A percentile compares a stretch with the other conserved stretches of the same genome.
Conservation (phyloP, 2,113 vertebrate genomes). For the Phocoena phocoena region DNA sequence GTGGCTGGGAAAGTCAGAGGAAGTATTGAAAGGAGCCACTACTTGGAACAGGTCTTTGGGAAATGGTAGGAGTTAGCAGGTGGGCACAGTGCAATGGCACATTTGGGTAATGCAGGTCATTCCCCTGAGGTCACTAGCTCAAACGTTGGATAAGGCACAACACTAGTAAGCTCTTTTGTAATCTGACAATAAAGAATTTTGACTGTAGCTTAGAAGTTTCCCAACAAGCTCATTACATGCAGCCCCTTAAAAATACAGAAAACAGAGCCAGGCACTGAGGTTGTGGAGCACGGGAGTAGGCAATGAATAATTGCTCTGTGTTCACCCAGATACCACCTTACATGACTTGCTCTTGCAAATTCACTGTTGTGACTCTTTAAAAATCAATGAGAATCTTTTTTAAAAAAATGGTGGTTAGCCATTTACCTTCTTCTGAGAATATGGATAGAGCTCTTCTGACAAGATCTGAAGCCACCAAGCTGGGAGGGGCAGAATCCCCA, state of each 20-base stretch:
- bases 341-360: not conserved
- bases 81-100: not conserved
- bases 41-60: not conserved
- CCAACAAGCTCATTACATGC: not conserved
- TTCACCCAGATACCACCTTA: not conserved
- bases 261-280: not conserved
- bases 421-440: not conserved
- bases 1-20: not conserved
- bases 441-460: not conserved
- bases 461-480: not conserved
- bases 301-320: not conserved
- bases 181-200: not conserved
- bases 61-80: not conserved
- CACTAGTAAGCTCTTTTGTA: not conserved
- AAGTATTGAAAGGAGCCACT: not conserved
- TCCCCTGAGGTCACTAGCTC: not conserved
- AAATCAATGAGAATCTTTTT: not conserved
- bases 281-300: not conserved
- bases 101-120: not conserved
- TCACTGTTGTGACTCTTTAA: not conserved
- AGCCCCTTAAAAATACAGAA: not conserved
- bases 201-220: not conserved
- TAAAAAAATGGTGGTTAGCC: not conserved
- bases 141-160: not conserved
- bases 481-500: not conserved